Evolutionary conservation across 2,797 vertebrate species (phyloP), one percentile per base, ranked within the genome.

Genomic region (Spinibarbus caldwelli): DNA sequence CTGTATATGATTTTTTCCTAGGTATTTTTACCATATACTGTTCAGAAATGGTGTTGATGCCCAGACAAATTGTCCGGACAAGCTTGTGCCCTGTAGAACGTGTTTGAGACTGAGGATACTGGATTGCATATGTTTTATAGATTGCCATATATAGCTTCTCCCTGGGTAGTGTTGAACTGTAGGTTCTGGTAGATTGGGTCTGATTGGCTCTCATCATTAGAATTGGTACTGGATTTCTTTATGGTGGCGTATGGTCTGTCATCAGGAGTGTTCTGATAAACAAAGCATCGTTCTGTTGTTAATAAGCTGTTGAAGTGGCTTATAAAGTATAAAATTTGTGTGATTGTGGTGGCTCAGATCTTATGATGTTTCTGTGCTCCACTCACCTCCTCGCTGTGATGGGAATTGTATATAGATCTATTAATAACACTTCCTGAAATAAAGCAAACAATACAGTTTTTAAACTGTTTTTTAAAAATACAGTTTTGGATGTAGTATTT

Each of bases 131-230:
- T 52, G 49, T 52, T 59, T 41, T 29, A 36, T 17, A 67, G 5
- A 75, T 83, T 64, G 15, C 15, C 57, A 49, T 75, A 49, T 15
- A 36, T 21, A 17, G 9, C 29, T 0, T 75, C 70, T 36, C 0
- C 54, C 19, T 66, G 29, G 31, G 8, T 47, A 14, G 41, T 47
- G 29, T 64, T 26, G 29, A 64, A n/a, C 21, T 5, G 12, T 47
- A 75, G 6, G 11, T 83, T 83, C 29, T 64, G 41, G 75, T 83
- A 83, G 31, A 83, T 7, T 49, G 29, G 43, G 8, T 75, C 29
- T 26, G 54, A 17, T 12, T 66, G 41, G 1, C 2, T 62, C 38
- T n/a, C 6, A 1, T 62, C n/a, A 5, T 82, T 14, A 19, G 29
- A 26, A 31, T 2, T 49, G 57, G 4, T 0, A 11, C 23, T n/a